A percentile compares a stretch with the other conserved stretches of the same genome.
phyloP scores from a whole-genome alignment of 2,797 vertebrate species.

The Semaprochilodus insignis region DNA sequence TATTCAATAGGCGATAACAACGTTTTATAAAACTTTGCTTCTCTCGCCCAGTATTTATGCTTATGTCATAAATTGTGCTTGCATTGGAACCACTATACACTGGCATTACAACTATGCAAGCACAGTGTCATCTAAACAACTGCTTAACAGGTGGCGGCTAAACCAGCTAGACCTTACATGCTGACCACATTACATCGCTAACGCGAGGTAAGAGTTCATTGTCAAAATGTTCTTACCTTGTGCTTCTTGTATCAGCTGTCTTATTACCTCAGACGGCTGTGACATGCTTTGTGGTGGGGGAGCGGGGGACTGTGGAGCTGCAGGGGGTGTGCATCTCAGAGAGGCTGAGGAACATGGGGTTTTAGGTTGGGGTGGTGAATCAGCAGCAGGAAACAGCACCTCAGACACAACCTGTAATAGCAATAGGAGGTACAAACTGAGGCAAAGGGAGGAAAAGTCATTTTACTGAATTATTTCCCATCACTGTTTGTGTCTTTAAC shows the following conservation, averaged over 20 bases:
- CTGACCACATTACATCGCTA: background rate
- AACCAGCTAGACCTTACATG: slow-evolving; percentile 13
- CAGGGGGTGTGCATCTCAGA: slow-evolving; percentile 38
- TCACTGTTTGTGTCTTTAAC: no score
- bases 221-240: slow-evolving; percentile 73
- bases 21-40: background rate
- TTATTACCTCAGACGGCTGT: slow-evolving; percentile 73
- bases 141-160: slow-evolving; percentile 7
- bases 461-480: no score
- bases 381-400: slow-evolving; percentile 71
- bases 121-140: background rate
- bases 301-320: slow-evolving; percentile 56
- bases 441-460: no score
- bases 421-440: background rate
- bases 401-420: slow-evolving; percentile 78
- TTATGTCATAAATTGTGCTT: background rate
- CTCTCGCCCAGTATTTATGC: background rate
- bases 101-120: background rate
- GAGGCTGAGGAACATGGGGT: slow-evolving; percentile 22
- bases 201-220: slow-evolving; percentile 33
- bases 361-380: slow-evolving; percentile 58
- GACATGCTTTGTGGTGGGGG: slow-evolving; percentile 40
- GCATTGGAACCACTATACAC: background rate
- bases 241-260: slow-evolving; percentile 80
- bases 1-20: no score